phyloP scores from a whole-genome alignment of 2,888 invertebrate species.

The Leptarthrus brevirostris region DNA sequence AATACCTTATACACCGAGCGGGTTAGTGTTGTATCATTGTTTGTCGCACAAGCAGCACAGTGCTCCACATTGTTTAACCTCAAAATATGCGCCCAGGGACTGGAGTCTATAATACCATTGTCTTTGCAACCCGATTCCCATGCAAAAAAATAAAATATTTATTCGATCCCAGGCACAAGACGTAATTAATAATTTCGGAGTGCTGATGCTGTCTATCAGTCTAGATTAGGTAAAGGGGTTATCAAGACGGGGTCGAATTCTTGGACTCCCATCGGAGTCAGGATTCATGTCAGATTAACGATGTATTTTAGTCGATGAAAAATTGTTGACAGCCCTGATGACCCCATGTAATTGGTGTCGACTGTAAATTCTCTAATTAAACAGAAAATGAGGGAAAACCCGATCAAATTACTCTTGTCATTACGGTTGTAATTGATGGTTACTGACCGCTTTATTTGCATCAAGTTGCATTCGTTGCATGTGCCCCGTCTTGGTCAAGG shows the following conservation, averaged over 20 bases:
- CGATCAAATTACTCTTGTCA: neutral
- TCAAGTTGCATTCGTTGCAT: neutral
- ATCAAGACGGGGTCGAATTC: neutral
- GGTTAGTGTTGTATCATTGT: neutral
- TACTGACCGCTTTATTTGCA: neutral
- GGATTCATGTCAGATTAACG: neutral
- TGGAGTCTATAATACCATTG: neutral
- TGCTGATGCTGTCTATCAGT: neutral
- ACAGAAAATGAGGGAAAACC: neutral
- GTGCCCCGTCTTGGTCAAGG: conserved; percentile 8
- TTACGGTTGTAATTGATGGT: neutral
- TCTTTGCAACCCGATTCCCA: conserved; percentile 16
- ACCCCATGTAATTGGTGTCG: conserved; percentile 30
- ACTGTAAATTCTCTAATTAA: conserved; percentile 17
- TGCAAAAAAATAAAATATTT: conserved; percentile 12
- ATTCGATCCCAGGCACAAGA: no score
- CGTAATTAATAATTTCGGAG: neutral
- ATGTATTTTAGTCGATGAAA: neutral
- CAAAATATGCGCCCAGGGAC: neutral
- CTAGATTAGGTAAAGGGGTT: neutral
- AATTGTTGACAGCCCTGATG: conserved; percentile 11
- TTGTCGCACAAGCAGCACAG: neutral
- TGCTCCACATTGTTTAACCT: conserved; percentile 33
- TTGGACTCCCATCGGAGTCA: neutral
- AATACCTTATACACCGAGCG: neutral